phyloP scores from a whole-genome alignment of 2,888 invertebrate species.

The Xylota segnis region DNA sequence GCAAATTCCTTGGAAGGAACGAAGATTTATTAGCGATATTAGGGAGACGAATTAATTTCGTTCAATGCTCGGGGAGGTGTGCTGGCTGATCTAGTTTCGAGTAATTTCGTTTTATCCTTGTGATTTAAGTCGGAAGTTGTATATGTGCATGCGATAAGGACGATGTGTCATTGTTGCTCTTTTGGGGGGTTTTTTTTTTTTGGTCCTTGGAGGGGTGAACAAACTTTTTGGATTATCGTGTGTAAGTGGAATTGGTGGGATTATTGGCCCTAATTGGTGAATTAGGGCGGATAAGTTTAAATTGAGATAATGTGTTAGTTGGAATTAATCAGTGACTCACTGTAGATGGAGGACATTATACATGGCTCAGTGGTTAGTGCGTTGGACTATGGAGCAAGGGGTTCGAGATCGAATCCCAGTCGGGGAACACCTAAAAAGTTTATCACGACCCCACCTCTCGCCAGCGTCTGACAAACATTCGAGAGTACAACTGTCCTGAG shows the following conservation, averaged over 20 bases:
- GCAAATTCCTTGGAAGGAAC: slow-evolving; percentile 69
- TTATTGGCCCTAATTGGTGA: not conserved
- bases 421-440: too few relatives aligned
- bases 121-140: slow-evolving; percentile 30
- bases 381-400: too few relatives aligned
- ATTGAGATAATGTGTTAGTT: not conserved
- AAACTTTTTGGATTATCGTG: slow-evolving; percentile 6
- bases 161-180: not conserved
- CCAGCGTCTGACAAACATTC: too few relatives aligned
- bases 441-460: too few relatives aligned
- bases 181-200: not conserved
- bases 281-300: not conserved
- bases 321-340: too few relatives aligned
- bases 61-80: slow-evolving; percentile 45
- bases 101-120: slow-evolving; percentile 34
- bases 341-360: too few relatives aligned
- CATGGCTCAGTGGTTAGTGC: too few relatives aligned
- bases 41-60: slow-evolving; percentile 71
- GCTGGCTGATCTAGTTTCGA: slow-evolving; percentile 38
- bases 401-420: too few relatives aligned
- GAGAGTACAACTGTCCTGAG: too few relatives aligned
- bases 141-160: slow-evolving; percentile 6
- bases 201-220: not conserved
- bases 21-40: slow-evolving; percentile 71
- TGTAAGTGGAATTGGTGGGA: not conserved